Percentiles rank a stretch among this genome's conserved stretches.
Conservation (phyloP, 2,797 vertebrate species). For the Myotis myotis region DNA sequence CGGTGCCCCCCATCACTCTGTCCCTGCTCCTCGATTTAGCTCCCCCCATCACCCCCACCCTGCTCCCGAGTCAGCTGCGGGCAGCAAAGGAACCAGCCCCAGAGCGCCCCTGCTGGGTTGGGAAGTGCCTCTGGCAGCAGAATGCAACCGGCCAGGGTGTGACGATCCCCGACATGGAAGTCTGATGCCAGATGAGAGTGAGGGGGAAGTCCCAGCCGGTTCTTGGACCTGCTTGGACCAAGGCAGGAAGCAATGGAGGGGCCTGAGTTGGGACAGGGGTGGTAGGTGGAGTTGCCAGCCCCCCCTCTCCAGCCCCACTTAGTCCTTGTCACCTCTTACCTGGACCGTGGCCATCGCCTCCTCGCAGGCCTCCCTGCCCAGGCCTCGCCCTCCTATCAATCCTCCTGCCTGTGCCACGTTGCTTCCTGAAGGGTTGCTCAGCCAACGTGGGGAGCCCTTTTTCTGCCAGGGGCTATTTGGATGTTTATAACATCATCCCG, state of each 20-base stretch:
- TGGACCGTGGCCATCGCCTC: not conserved
- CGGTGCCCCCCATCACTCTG: not conserved
- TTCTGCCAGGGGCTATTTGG: too few relatives aligned
- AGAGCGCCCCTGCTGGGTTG: too few relatives aligned
- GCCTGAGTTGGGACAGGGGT: not conserved
- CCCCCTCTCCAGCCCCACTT: not conserved
- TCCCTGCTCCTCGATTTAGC: not conserved
- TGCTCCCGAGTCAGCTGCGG: not conserved
- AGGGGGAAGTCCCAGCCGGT: not conserved
- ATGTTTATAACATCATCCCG: too few relatives aligned
- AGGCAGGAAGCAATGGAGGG: fast-evolving
- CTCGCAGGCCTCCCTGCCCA: not conserved
- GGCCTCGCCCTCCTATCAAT: not conserved
- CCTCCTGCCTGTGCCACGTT: not conserved
- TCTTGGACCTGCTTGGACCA: not conserved
- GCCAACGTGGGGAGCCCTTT: too few relatives aligned
- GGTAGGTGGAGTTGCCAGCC: not conserved
- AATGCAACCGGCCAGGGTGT: not conserved
- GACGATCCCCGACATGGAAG: not conserved
- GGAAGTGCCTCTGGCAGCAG: not conserved
- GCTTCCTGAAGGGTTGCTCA: not conserved
- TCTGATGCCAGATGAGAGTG: not conserved
- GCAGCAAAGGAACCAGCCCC: not conserved
- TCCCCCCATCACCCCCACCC: too few relatives aligned
- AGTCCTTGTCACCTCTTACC: not conserved